These are phyloP conservation scores for Drosophila setifemur DNA, from an alignment of 1,140 invertebrate species.

Conservation along the genomic window DNA sequence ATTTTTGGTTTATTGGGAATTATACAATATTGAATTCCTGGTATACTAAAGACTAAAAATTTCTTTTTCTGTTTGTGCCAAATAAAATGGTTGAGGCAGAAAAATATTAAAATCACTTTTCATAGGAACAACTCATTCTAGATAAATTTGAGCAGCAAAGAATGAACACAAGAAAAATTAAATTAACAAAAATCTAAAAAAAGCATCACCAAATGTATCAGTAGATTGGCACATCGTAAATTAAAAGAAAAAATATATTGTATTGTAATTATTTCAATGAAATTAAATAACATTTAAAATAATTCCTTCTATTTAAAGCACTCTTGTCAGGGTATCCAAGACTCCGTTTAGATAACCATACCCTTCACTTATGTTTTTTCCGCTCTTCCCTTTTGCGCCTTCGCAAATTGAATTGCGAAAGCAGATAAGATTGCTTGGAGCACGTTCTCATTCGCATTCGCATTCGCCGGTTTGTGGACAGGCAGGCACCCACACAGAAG, in stretches of 20 bases:
- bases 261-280: neutral
- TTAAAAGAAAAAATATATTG: too few relatives aligned
- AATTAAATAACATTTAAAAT: neutral
- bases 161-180: too few relatives aligned
- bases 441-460: slow-evolving; percentile 19
- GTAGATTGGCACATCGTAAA: too few relatives aligned
- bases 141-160: too few relatives aligned
- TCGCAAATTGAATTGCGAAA: slow-evolving; percentile 51
- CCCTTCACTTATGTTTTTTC: slow-evolving; percentile 1
- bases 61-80: too few relatives aligned
- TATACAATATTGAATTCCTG: neutral
- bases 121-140: too few relatives aligned
- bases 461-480: slow-evolving; percentile 13
- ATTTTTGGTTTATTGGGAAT: neutral
- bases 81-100: too few relatives aligned
- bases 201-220: too few relatives aligned
- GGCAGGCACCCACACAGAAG: slow-evolving; percentile 27
- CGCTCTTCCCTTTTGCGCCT: slow-evolving; percentile 15
- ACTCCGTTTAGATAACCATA: neutral
- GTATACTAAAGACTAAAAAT: too few relatives aligned
- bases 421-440: slow-evolving; percentile 53
- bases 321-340: slow-evolving; percentile 7
- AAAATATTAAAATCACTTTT: too few relatives aligned
- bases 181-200: too few relatives aligned
- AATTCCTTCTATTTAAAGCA: neutral